Evolutionary conservation across 2,888 invertebrate species (phyloP), one percentile per base, ranked within the genome.

Genomic region (Lissonota sp.): DNA sequence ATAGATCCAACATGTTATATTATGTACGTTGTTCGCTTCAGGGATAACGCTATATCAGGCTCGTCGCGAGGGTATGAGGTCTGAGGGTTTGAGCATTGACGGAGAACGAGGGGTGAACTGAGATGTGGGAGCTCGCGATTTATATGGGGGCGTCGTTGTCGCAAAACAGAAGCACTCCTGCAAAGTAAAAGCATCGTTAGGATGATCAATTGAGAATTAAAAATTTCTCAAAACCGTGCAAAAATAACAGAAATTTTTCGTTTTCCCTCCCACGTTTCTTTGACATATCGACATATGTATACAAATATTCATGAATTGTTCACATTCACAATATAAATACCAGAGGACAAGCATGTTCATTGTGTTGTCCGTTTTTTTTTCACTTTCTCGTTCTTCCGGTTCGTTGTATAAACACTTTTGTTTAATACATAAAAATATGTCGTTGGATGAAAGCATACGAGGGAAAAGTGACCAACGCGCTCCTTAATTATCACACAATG

Each of bases 141-240:
- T 63, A 55, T 57, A 76, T 62, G 62, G 67, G 62, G 37, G 26
- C 26, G 26, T 26, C 26, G 26, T 26, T 26, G 26, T 26, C 26
- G 26, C 26, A 26, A 26, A 26, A 26, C 26, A 26, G 53, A 77
- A 70, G 26, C 26, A 81, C 81, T 72, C 46, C 76, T 62, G 16
- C 40, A 26, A 70, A 70, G 62, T 73, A 71, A 40, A 40, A 74
- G 49, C 49, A 44, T 66, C 67, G 42, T 14, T 6, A 62, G 14
- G 46, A 82, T 79, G 71, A 82, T 77, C 78, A 67, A 83, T 80
- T 77, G 71, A 75, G 40, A 8, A 49, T 26, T 26, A 26, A 26
- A 26, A 26, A 26, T 2, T 26, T 26, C 3, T 26, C 26, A 57
- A 63, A 55, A 46, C 16, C n/a, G 12, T 6, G 8, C 10, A n/a